phyloP scores from a whole-genome alignment of 2,888 invertebrate species.

The Caenorhabditis uteleia region DNA sequence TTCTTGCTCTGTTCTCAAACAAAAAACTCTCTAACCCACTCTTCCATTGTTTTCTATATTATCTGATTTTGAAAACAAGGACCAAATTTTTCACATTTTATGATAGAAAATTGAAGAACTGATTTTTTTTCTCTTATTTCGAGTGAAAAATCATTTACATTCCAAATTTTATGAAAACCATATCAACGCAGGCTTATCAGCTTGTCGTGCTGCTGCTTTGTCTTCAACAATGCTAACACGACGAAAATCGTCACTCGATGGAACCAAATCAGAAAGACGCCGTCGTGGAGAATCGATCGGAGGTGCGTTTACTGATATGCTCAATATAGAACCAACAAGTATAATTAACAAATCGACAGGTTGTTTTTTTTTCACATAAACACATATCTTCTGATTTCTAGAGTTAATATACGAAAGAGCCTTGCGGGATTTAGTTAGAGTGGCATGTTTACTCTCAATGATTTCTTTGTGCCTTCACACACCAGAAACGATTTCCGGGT shows the following conservation, averaged over 20 bases:
- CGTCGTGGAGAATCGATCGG: slow-evolving; percentile 45
- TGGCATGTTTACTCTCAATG: slow-evolving; percentile 82
- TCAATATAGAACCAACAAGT: slow-evolving; percentile 52
- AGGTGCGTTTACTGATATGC: slow-evolving; percentile 54
- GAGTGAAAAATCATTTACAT: slow-evolving; percentile 4
- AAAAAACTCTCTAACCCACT: too few species aligned
- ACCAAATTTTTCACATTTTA: too few species aligned
- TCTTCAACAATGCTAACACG: slow-evolving; percentile 68
- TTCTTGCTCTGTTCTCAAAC: too few species aligned
- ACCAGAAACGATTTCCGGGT: slow-evolving; percentile 88
- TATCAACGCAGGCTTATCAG: slow-evolving; percentile 41
- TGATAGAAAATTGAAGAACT: too few species aligned
- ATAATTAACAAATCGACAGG: slow-evolving; percentile 50
- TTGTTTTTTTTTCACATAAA: slow-evolving; percentile 3
- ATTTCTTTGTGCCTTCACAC: slow-evolving; percentile 96
- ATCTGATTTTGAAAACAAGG: too few species aligned
- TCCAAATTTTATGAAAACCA: neutral
- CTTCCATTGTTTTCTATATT: too few species aligned
- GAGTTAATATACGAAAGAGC: slow-evolving; percentile 52
- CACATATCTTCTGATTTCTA: slow-evolving; percentile 22
- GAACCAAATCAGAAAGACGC: slow-evolving; percentile 28
- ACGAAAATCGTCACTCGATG: slow-evolving; percentile 56
- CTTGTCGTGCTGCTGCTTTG: slow-evolving; percentile 64
- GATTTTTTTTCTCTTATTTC: too few species aligned
- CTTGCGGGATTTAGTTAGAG: slow-evolving; percentile 50